These are phyloP conservation scores for Amphilophus citrinellus DNA, from an alignment of 2,113 vertebrate genomes.

Conservation along the genomic window DNA sequence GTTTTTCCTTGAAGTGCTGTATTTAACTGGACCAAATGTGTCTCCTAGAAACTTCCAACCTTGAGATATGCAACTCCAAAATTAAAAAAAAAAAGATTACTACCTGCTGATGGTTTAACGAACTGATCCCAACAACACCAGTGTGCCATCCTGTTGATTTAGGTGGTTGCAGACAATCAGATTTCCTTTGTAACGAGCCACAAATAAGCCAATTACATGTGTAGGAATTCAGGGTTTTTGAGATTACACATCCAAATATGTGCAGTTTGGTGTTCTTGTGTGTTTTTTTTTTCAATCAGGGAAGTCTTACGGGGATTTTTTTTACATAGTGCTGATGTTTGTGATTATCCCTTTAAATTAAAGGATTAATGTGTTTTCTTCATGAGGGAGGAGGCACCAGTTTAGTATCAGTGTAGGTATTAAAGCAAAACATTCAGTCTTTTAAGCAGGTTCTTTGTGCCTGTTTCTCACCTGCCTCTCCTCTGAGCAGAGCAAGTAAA, in stretches of 20 bases:
- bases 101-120: not conserved
- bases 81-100: not conserved
- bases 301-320: not conserved
- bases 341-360: not conserved
- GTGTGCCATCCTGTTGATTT: not conserved
- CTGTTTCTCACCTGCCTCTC: slow-evolving; percentile 56
- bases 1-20: not conserved
- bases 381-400: slow-evolving; percentile 2
- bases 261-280: not conserved
- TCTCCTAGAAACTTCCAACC: not conserved
- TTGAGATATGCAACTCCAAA: not conserved
- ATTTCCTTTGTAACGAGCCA: not conserved
- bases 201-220: not conserved
- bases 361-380: slow-evolving; percentile 28
- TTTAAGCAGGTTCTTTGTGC: slow-evolving; percentile 18
- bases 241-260: not conserved
- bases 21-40: not conserved
- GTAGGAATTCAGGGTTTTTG: not conserved
- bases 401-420: not conserved
- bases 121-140: no score
- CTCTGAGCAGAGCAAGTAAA: slow-evolving; percentile 66
- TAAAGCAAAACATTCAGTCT: not conserved
- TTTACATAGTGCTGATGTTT: not conserved
- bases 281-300: not conserved
- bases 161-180: not conserved